Conservation (phyloP, 2,888 invertebrate species). For the Drosophila fungiperda region DNA sequence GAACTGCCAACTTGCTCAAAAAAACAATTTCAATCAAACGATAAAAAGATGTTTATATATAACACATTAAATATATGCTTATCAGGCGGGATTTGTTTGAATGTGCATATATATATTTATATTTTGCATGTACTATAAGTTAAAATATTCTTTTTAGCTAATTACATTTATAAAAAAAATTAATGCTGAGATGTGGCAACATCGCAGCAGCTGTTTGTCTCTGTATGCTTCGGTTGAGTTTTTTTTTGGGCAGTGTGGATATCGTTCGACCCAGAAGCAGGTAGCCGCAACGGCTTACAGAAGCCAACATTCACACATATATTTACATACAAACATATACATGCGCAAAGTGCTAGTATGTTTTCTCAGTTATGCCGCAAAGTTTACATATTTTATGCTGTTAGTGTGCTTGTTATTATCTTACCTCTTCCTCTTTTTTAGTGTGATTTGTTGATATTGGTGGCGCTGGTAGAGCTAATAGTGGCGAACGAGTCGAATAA, state of each 20-base stretch:
- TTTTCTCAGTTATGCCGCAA: conserved; percentile 12
- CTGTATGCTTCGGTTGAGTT: neutral
- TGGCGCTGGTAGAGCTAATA: conserved; percentile 52
- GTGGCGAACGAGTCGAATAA: conserved; percentile 50
- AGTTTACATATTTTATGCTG: conserved; percentile 4
- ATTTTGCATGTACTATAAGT: neutral
- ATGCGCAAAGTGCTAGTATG: neutral
- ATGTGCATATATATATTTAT: neutral
- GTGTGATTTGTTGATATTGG: conserved; percentile 7
- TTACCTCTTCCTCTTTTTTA: conserved; percentile 64
- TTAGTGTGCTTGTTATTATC: conserved; percentile 48
- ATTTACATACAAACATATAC: conserved; percentile 3
- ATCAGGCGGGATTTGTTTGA: conserved; percentile 29
- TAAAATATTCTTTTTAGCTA: neutral
- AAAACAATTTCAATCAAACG: conserved; percentile 4
- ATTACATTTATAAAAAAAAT: neutral
- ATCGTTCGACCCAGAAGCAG: conserved; percentile 54
- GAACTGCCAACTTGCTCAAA: conserved; percentile 58
- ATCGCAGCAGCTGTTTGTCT: conserved; percentile 32
- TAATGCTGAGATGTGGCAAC: conserved; percentile 30
- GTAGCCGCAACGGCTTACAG: conserved; percentile 35
- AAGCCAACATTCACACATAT: too few species aligned
- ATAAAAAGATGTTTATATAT: neutral
- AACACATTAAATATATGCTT: neutral
- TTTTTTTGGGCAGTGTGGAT: conserved; percentile 20